Conservation (phyloP, 2,797 vertebrate species). For the Ctenosaura bakeri region DNA sequence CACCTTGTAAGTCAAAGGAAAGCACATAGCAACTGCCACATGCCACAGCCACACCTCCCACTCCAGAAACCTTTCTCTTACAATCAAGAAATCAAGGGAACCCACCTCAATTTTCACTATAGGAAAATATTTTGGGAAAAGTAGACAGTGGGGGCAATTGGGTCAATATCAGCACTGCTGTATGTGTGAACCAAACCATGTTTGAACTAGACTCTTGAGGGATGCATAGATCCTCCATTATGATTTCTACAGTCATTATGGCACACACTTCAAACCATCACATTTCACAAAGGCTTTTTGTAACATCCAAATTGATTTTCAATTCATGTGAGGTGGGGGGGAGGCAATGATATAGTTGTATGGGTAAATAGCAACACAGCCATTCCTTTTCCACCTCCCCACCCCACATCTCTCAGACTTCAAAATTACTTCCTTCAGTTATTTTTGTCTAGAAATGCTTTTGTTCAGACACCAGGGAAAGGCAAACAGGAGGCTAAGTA, state of each 20-base stretch:
- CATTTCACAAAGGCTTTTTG: neutral
- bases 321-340: neutral
- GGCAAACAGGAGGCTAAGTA: slow-evolving; percentile 47
- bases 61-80: neutral
- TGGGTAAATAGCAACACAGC: slow-evolving; percentile 36
- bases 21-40: neutral
- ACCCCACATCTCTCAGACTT: neutral
- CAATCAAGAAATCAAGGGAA: neutral
- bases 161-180: neutral
- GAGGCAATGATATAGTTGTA: neutral
- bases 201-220: too few relatives aligned
- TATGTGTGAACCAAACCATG: neutral
- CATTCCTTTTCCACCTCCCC: neutral
- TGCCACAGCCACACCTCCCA: neutral
- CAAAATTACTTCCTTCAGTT: slow-evolving; percentile 11
- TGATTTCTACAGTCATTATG: neutral
- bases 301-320: neutral
- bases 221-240: neutral
- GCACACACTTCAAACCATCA: too few relatives aligned
- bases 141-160: too few relatives aligned
- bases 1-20: neutral
- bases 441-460: slow-evolving; percentile 18
- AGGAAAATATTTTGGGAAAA: neutral
- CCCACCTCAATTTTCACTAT: neutral
- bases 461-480: slow-evolving; percentile 31